phyloP scores from a whole-genome alignment of 1,140 invertebrate genomes.

The Cotesia vestalis region DNA sequence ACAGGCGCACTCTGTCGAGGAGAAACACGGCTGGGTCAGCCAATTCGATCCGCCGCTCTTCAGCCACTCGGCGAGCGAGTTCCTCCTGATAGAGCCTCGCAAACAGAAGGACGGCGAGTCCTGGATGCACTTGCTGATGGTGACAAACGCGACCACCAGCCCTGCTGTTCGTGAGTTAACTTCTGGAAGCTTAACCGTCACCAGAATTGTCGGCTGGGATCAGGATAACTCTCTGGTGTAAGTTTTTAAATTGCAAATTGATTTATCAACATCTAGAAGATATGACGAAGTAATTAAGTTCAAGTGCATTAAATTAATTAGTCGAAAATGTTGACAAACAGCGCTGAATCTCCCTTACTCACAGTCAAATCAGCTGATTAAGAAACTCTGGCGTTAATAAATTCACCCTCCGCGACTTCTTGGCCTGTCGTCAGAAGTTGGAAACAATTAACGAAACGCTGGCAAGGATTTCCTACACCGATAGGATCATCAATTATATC shows the following conservation, averaged over 20 bases:
- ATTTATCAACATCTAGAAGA: neutral
- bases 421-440: constrained; percentile 19
- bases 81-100: constrained; percentile 73
- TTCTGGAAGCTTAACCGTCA: constrained; percentile 79
- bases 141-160: constrained; percentile 59
- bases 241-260: constrained; percentile 53
- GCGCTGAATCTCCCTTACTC: neutral
- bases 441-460: constrained; percentile 34
- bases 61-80: constrained; percentile 66
- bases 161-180: constrained; percentile 70
- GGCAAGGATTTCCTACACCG: constrained; percentile 17
- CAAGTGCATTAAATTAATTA: neutral
- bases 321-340: constrained; percentile 1
- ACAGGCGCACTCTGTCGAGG: constrained; percentile 54
- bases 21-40: constrained; percentile 78
- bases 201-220: constrained; percentile 82
- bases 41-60: constrained; percentile 70
- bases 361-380: constrained; percentile 16
- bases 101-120: constrained; percentile 68
- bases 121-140: constrained; percentile 74
- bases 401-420: constrained; percentile 13
- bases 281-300: constrained; percentile 2
- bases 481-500: constrained; percentile 37
- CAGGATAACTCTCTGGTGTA: constrained; percentile 72
- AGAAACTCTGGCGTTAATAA: constrained; percentile 26